A percentile compares a stretch with the other conserved stretches of the same genome.
Evolutionary conservation across 2,797 vertebrate genomes (phyloP).

Genomic region (Leptodactylus fallax): DNA sequence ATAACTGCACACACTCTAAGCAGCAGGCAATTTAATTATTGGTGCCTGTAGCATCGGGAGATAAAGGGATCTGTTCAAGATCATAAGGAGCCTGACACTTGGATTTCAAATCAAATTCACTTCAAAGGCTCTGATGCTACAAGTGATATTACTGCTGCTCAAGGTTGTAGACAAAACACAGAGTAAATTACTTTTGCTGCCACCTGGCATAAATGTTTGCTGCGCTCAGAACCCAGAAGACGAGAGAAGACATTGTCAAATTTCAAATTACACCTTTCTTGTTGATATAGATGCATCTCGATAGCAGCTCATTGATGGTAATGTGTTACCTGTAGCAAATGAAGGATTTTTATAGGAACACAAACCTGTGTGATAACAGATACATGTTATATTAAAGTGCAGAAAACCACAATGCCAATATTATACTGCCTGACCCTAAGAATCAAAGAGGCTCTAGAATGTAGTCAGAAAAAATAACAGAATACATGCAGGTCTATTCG

Average conservation of each 20-base stretch:
- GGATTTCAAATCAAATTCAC: constrained; percentile 59
- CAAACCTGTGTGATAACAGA: too few species aligned
- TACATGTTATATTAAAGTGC: too few species aligned
- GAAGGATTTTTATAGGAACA: background rate
- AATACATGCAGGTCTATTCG: too few species aligned
- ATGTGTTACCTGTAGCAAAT: background rate
- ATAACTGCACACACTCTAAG: constrained; percentile 49
- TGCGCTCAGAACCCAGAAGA: constrained; percentile 25
- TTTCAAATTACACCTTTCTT: constrained; percentile 30
- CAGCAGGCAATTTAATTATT: constrained; percentile 60
- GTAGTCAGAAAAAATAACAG: too few species aligned
- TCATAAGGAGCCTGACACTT: constrained; percentile 57
- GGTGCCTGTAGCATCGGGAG: constrained; percentile 49
- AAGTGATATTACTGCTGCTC: constrained; percentile 49
- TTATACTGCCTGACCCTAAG: too few species aligned
- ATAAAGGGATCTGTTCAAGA: constrained; percentile 62
- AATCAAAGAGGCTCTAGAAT: too few species aligned
- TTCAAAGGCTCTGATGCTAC: constrained; percentile 55
- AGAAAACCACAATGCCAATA: too few species aligned
- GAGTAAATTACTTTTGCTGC: constrained; percentile 53
- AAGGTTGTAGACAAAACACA: constrained; percentile 55
- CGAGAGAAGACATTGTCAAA: constrained; percentile 18
- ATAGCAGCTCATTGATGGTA: background rate
- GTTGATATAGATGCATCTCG: background rate
- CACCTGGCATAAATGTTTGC: constrained; percentile 51